A percentile compares a stretch with the other conserved stretches of the same genome.
Conservation (phyloP, 2,888 invertebrate genomes). For the Mesorhabditis sp. region DNA sequence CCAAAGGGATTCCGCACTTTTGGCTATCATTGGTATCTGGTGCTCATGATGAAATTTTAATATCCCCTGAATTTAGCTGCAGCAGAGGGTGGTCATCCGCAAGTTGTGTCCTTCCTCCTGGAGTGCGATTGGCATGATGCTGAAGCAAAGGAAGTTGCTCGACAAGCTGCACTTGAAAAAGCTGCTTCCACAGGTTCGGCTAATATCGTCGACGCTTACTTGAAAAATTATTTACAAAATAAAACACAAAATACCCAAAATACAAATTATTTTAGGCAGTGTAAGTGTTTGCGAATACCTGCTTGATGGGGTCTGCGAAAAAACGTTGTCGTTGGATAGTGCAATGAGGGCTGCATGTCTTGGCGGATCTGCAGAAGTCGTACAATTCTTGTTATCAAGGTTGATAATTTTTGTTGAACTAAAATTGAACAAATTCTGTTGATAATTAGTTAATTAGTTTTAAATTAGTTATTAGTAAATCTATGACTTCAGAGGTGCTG, state of each 20-base stretch:
- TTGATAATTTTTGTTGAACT: background rate
- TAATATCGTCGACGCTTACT: too few species aligned
- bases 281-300: slow-evolving; percentile 16
- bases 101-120: slow-evolving; percentile 80
- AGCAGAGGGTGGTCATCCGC: slow-evolving; percentile 79
- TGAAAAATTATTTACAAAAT: too few species aligned
- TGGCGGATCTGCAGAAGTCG: slow-evolving; percentile 14
- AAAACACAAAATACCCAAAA: background rate
- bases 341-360: slow-evolving; percentile 19
- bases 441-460: too few species aligned
- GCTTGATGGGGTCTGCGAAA: slow-evolving; percentile 9
- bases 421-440: background rate
- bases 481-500: slow-evolving; percentile 13
- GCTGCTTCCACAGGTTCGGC: slow-evolving; percentile 66
- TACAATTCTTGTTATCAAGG: slow-evolving; percentile 19
- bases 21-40: slow-evolving; percentile 57
- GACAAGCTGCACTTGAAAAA: slow-evolving; percentile 69
- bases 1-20: slow-evolving; percentile 65
- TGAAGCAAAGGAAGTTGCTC: slow-evolving; percentile 8
- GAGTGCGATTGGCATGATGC: slow-evolving; percentile 75
- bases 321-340: slow-evolving; percentile 9
- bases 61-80: slow-evolving; percentile 74
- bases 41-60: background rate
- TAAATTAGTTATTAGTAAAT: too few species aligned
- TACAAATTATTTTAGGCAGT: slow-evolving; percentile 8